Evolutionary conservation across 1,140 invertebrate genomes (phyloP), one percentile per base, ranked within the genome.

Genomic region (Maconellicoccus hirsutus): DNA sequence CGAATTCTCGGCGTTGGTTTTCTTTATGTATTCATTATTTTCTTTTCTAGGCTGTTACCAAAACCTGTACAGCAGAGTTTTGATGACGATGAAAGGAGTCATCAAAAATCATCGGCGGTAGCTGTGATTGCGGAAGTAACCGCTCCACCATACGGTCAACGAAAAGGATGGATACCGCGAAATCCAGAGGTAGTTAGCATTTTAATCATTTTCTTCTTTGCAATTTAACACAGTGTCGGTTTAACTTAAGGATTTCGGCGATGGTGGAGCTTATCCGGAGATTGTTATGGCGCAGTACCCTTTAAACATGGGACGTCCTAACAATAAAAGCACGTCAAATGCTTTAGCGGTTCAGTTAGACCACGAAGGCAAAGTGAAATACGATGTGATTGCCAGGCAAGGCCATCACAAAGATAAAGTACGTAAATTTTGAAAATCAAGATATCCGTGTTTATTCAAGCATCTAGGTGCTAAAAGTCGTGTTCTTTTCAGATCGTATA

Each of bases 181-280:
- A 85, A 84, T 71, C 83, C 86, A 75, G 92, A 96, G 70, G 94
- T 96, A 80, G 87, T 81, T 78, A 83, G 69, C 29, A 70, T 66
- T 69, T 75, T 71, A 33, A 33, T 12, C 7, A 10, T n/a, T 70
- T 33, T 33, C 22, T 33, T 69, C 10, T 16, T 26, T 27, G 19
- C 14, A 69, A 26, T 69, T 23, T 69, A n/a, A n/a, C n/a, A n/a
- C n/a, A n/a, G n/a, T n/a, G n/a, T n/a, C 63, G 23, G 7, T 22
- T n/a, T 63, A 8, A 22, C 8, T 23, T 7, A 6, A 82, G 84
- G 91, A 93, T 81, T 93, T 86, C 84, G 86, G 86, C 76, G 96
- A 99, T 88, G 98, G 98, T 7, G 98, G 98, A 12, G 94, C 98
- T 0, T 99, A 96, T 81, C 97, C 98, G 0, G 98, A 99, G 82